Evolutionary conservation across 2,888 invertebrate genomes (phyloP).

Genomic region (Mantis religiosa): DNA sequence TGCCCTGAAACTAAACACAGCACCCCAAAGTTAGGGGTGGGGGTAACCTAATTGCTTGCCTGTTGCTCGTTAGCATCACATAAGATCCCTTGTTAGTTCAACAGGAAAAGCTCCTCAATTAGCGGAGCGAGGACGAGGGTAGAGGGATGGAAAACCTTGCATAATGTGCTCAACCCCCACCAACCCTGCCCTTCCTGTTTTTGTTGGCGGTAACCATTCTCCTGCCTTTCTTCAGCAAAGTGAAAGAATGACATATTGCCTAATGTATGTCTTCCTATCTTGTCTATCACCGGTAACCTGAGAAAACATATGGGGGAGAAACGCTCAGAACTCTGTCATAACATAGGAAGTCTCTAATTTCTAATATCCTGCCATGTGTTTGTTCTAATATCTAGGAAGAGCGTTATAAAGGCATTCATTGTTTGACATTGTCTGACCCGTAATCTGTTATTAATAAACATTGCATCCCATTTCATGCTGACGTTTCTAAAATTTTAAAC

Average conservation of each 20-base stretch:
- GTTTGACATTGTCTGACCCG: too few species aligned
- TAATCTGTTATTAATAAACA: too few species aligned
- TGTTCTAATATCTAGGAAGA: too few species aligned
- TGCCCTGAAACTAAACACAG: not conserved
- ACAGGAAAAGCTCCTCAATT: conserved; percentile 20
- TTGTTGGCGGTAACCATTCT: not conserved
- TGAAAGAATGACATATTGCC: not conserved
- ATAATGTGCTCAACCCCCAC: not conserved
- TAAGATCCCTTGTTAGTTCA: not conserved
- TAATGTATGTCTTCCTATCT: not conserved
- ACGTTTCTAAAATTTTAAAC: too few species aligned
- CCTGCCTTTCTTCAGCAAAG: not conserved
- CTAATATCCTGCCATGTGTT: too few species aligned
- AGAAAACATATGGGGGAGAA: too few species aligned
- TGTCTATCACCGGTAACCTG: not conserved
- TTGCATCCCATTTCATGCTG: too few species aligned
- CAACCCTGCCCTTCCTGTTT: not conserved
- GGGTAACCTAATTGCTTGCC: not conserved
- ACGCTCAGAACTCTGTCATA: too few species aligned
- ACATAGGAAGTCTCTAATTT: too few species aligned
- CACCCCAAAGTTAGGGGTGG: not conserved
- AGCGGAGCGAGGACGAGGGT: not conserved
- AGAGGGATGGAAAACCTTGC: not conserved
- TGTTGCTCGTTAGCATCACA: not conserved
- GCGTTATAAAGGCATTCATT: too few species aligned